Conservation (phyloP, 1,140 invertebrate species). For the Eurosta solidaginis region DNA sequence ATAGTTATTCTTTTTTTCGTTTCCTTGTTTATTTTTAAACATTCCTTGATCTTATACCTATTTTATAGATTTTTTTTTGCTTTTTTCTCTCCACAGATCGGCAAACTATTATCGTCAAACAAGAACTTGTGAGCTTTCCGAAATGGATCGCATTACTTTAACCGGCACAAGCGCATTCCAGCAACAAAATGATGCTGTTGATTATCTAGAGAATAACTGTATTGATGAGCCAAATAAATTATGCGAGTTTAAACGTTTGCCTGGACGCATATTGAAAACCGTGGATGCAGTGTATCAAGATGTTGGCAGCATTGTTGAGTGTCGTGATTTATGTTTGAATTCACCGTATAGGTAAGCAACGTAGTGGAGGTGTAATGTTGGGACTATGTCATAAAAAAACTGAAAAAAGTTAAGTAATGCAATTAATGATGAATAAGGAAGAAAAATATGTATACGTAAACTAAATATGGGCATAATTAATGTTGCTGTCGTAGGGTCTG, state of each 20-base stretch:
- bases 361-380: too few relatives aligned
- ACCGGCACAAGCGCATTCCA: slow-evolving; percentile 74
- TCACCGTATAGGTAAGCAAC: slow-evolving; percentile 70
- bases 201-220: slow-evolving; percentile 90
- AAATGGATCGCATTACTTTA: slow-evolving; percentile 88
- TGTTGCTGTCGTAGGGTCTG: too few relatives aligned
- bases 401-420: too few relatives aligned
- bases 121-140: slow-evolving; percentile 82
- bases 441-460: too few relatives aligned
- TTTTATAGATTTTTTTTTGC: background rate
- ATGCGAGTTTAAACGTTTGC: slow-evolving; percentile 89
- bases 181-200: slow-evolving; percentile 69
- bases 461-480: too few relatives aligned
- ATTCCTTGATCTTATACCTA: too few relatives aligned
- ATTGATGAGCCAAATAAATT: slow-evolving; percentile 86
- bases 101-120: slow-evolving; percentile 85
- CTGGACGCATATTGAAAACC: slow-evolving; percentile 87
- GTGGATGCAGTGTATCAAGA: slow-evolving; percentile 93
- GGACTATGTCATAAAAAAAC: too few relatives aligned
- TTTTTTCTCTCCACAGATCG: slow-evolving; percentile 68
- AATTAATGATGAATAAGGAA: too few relatives aligned
- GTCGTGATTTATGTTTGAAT: slow-evolving; percentile 84
- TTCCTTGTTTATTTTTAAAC: too few relatives aligned
- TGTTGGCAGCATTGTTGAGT: slow-evolving; percentile 82
- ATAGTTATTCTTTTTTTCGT: too few relatives aligned